Percentiles rank a stretch among this genome's conserved stretches.
phyloP scores from a whole-genome alignment of 2,113 vertebrate genomes.

The Eulacestoma nigropectus region DNA sequence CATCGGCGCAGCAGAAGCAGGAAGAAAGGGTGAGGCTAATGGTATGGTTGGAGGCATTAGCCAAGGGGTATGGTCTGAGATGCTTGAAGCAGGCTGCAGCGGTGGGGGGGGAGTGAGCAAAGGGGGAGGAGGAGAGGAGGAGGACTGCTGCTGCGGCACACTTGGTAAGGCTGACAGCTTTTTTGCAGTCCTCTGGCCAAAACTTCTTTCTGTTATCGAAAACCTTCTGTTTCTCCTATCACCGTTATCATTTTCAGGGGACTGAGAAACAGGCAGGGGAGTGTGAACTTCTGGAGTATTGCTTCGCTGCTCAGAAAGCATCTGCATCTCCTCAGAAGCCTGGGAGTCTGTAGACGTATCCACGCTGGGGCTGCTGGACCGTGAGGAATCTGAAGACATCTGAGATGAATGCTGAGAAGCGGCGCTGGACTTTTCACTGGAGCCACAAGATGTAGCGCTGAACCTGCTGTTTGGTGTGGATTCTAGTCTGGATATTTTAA shows the following conservation, averaged over 20 bases:
- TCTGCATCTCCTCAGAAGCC: conserved; percentile 89
- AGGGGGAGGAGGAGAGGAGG: conserved; percentile 90
- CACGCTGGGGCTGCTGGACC: conserved; percentile 93
- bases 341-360: conserved; percentile 97
- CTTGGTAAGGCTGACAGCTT: conserved; percentile 79
- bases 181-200: conserved; percentile 80
- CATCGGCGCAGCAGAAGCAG: conserved; percentile 77
- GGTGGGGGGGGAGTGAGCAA: conserved; percentile 86
- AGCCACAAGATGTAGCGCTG: conserved; percentile 90
- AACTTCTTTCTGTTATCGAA: conserved; percentile 71
- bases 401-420: conserved; percentile 97
- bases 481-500: conserved; percentile 89
- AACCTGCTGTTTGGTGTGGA: conserved; percentile 84
- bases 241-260: conserved; percentile 69
- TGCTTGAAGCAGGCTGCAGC: conserved; percentile 72
- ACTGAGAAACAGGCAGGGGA: conserved; percentile 78
- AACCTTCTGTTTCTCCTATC: conserved; percentile 81
- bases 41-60: conserved; percentile 88
- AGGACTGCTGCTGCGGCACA: conserved; percentile 81
- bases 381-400: conserved; percentile 92
- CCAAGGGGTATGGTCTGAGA: conserved; percentile 88
- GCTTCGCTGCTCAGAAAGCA: conserved; percentile 81
- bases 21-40: conserved; percentile 79
- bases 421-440: conserved; percentile 85
- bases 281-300: conserved; percentile 78